Evolutionary conservation across 1,140 invertebrate genomes (phyloP).

Genomic region (Solenopsis fugax): DNA sequence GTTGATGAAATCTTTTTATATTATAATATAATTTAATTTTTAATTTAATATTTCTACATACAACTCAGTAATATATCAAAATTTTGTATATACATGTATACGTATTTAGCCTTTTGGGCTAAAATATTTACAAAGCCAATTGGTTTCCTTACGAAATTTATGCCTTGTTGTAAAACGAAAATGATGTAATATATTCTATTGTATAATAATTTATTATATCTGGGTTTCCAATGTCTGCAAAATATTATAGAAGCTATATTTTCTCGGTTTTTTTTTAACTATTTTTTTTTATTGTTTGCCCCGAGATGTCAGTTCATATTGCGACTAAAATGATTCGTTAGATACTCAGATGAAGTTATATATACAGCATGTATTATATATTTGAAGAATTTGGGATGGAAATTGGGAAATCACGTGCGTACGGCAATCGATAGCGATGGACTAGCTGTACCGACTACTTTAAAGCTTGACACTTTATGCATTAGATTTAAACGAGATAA

Average conservation of each 20-base stretch:
- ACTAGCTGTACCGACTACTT: slow-evolving; percentile 52
- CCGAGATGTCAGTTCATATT: neutral
- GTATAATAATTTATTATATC: slow-evolving; percentile 31
- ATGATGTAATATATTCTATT: slow-evolving; percentile 10
- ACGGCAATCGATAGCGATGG: slow-evolving; percentile 53
- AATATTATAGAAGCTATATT: neutral
- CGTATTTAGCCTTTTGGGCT: neutral
- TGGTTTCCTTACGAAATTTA: neutral
- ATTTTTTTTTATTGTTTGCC: slow-evolving; percentile 18
- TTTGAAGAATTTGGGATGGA: slow-evolving; percentile 43
- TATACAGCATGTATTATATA: slow-evolving; percentile 55
- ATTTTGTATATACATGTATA: no score
- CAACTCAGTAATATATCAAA: no score
- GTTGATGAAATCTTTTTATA: neutral
- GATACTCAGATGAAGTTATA: slow-evolving; percentile 29
- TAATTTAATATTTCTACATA: neutral
- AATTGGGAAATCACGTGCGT: slow-evolving; percentile 44
- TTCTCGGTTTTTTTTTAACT: slow-evolving; percentile 19
- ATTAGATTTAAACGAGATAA: slow-evolving; percentile 43
- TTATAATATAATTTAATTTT: neutral
- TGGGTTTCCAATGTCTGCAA: slow-evolving; percentile 24
- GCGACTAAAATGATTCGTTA: slow-evolving; percentile 41
- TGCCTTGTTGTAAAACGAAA: neutral
- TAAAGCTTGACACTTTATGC: slow-evolving; percentile 39
- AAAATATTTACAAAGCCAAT: neutral